A percentile compares a stretch with the other conserved stretches of the same genome.
These are phyloP conservation scores for Dendrolimus houi DNA, from an alignment of 2,888 invertebrate genomes.

Conservation along the genomic window DNA sequence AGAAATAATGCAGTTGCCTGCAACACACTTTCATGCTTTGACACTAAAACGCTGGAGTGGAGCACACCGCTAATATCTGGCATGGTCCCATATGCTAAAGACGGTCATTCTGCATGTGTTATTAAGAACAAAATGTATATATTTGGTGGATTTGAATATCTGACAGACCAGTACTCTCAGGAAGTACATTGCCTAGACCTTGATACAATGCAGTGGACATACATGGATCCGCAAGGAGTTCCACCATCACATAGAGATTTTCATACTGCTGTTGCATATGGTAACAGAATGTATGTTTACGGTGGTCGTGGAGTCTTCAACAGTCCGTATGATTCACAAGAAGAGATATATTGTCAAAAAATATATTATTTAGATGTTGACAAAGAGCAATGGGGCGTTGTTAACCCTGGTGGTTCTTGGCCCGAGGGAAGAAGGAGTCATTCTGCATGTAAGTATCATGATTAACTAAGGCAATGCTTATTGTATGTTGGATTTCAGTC, in stretches of 20 bases:
- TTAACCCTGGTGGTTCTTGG: constrained; percentile 75
- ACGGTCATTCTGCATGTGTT: constrained; percentile 94
- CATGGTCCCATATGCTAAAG: constrained; percentile 85
- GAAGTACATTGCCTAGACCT: constrained; percentile 87
- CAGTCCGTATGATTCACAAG: constrained; percentile 64
- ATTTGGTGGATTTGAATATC: constrained; percentile 94
- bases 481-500: too few relatives aligned
- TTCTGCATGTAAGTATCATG: constrained; percentile 85
- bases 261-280: constrained; percentile 88
- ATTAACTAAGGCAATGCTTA: too few relatives aligned
- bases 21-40: constrained; percentile 87
- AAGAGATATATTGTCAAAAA: constrained; percentile 87
- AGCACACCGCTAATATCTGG: constrained; percentile 80
- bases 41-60: constrained; percentile 83
- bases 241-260: constrained; percentile 89
- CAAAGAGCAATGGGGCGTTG: constrained; percentile 81
- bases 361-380: constrained; percentile 85
- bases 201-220: constrained; percentile 83
- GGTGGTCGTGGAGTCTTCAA: constrained; percentile 90
- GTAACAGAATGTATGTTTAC: constrained; percentile 90
- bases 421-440: constrained; percentile 92
- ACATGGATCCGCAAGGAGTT: constrained; percentile 77
- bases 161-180: constrained; percentile 86
- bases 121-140: constrained; percentile 89
- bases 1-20: constrained; percentile 90